phyloP scores from a whole-genome alignment of 2,888 invertebrate genomes.

The Noctua janthe region DNA sequence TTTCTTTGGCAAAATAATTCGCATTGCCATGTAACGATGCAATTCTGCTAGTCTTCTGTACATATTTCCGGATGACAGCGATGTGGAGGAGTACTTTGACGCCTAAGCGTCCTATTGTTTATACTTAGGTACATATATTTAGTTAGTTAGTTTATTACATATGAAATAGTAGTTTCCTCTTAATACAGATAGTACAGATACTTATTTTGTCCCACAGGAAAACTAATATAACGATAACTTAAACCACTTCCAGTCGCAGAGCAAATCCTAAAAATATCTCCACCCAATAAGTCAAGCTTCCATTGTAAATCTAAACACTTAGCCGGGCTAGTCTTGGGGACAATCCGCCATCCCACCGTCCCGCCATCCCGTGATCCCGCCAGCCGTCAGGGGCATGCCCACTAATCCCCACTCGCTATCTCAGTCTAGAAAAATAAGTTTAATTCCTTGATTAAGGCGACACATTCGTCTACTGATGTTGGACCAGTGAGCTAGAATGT shows the following conservation, averaged over 20 bases:
- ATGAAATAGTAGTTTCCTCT: not conserved
- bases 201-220: too few relatives aligned
- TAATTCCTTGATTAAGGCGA: constrained; percentile 62
- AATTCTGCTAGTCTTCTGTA: not conserved
- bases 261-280: constrained; percentile 35
- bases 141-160: not conserved
- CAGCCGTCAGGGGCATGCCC: constrained; percentile 43
- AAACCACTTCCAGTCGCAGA: constrained; percentile 1
- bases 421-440: constrained; percentile 61
- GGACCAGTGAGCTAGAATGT: constrained; percentile 16
- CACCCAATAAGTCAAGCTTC: constrained; percentile 33
- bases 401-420: constrained; percentile 60
- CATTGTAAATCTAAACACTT: constrained; percentile 56
- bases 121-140: not conserved
- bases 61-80: too few relatives aligned
- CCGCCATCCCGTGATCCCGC: constrained; percentile 7
- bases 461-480: constrained; percentile 51
- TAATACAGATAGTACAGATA: not conserved
- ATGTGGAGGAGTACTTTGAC: not conserved
- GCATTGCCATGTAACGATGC: not conserved
- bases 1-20: not conserved
- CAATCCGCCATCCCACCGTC: constrained; percentile 12
- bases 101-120: not conserved
- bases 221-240: not conserved
- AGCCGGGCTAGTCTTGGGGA: constrained; percentile 23